Evolutionary conservation across 2,888 invertebrate species (phyloP).

Genomic region (Lissonota sp.): DNA sequence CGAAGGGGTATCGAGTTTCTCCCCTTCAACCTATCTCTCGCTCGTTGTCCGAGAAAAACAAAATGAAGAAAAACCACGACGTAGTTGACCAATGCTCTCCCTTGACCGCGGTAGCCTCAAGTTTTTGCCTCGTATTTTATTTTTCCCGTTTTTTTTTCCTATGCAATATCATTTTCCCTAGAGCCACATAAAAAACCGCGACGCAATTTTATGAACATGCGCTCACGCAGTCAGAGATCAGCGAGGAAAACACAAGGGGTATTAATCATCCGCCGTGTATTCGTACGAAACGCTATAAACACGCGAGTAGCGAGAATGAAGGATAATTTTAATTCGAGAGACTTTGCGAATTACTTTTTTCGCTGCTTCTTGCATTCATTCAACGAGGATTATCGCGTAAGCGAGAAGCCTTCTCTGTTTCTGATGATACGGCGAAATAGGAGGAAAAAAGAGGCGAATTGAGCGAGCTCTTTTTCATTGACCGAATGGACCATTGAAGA

Average conservation of each 20-base stretch:
- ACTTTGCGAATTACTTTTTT: slow-evolving; percentile 11
- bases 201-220: slow-evolving; percentile 9
- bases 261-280: slow-evolving; percentile 36
- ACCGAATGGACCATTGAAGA: slow-evolving; percentile 17
- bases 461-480: slow-evolving; percentile 30
- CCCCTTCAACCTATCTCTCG: slow-evolving; percentile 9
- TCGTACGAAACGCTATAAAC: not conserved
- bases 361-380: slow-evolving; percentile 20
- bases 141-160: slow-evolving; percentile 3
- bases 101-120: slow-evolving; percentile 28
- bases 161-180: slow-evolving; percentile 40
- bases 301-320: not conserved
- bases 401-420: not conserved
- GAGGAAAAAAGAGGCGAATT: not conserved
- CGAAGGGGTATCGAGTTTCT: slow-evolving; percentile 67
- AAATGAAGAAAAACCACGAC: slow-evolving; percentile 1
- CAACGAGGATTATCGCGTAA: slow-evolving; percentile 10
- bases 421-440: no score
- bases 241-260: not conserved
- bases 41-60: no score
- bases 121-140: slow-evolving; percentile 1
- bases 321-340: slow-evolving; percentile 11
- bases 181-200: slow-evolving; percentile 17
- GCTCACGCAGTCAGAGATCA: not conserved
- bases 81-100: slow-evolving; percentile 32